phyloP scores from a whole-genome alignment of 2,888 invertebrate species.

The Agrilus cyanescens region DNA sequence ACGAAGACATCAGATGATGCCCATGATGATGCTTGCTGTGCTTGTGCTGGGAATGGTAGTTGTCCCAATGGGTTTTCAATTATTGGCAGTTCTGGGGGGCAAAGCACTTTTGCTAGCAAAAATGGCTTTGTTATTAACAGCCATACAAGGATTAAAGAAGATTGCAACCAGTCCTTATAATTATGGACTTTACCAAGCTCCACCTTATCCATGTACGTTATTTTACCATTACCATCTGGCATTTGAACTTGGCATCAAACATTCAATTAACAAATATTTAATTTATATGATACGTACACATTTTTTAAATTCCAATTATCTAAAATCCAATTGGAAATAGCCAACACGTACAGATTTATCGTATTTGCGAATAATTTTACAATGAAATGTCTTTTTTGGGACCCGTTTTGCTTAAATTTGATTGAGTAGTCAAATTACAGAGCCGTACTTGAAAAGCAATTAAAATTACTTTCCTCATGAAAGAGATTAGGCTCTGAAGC shows the following conservation, averaged over 20 bases:
- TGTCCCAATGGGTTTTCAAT: slow-evolving; percentile 74
- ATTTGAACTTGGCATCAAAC: neutral
- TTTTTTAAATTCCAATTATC: too few relatives aligned
- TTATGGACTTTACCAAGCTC: slow-evolving; percentile 62
- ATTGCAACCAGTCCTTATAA: slow-evolving; percentile 62
- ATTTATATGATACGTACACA: too few relatives aligned
- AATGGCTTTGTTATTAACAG: slow-evolving; percentile 67
- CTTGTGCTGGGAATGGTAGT: slow-evolving; percentile 65
- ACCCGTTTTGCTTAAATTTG: too few relatives aligned
- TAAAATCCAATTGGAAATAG: too few relatives aligned
- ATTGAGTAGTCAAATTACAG: too few relatives aligned
- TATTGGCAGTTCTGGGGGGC: slow-evolving; percentile 69
- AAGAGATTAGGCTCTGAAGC: too few relatives aligned
- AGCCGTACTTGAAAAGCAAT: too few relatives aligned
- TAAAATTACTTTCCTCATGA: too few relatives aligned
- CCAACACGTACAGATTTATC: too few relatives aligned
- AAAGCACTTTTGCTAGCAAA: slow-evolving; percentile 70
- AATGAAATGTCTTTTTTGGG: too few relatives aligned
- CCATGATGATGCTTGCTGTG: slow-evolving; percentile 66
- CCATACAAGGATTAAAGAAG: slow-evolving; percentile 70
- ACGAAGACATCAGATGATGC: slow-evolving; percentile 52
- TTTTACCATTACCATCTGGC: neutral
- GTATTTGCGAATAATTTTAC: too few relatives aligned
- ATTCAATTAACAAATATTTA: too few relatives aligned
- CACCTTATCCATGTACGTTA: slow-evolving; percentile 17